Evolutionary conservation across 2,797 vertebrate genomes (phyloP).

Genomic region (Macropodus opercularis): DNA sequence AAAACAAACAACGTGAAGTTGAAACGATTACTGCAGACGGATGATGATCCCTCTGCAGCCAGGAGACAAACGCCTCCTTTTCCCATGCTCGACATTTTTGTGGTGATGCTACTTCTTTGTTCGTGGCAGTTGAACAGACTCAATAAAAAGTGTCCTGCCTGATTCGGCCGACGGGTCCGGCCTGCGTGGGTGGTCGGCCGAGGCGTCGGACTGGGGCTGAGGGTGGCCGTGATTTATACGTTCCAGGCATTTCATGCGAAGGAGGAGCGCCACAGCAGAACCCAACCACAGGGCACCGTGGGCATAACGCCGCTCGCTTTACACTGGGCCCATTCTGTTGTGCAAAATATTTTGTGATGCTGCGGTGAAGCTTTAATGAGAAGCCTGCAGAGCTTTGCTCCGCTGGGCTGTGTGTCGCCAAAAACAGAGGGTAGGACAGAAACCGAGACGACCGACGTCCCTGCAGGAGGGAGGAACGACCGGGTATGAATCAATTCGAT

Average conservation of each 20-base stretch:
- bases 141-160: slow-evolving; percentile 28
- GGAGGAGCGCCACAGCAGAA: slow-evolving; percentile 33
- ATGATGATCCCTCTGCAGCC: too few relatives aligned
- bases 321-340: slow-evolving; percentile 50
- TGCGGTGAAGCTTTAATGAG: slow-evolving; percentile 47
- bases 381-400: slow-evolving; percentile 26
- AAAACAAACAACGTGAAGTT: slow-evolving; percentile 29
- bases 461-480: slow-evolving; percentile 23
- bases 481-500: too few relatives aligned
- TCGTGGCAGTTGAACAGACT: slow-evolving; percentile 25
- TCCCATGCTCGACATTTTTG: slow-evolving; percentile 51
- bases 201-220: slow-evolving; percentile 10
- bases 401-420: slow-evolving; percentile 5
- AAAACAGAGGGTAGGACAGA: slow-evolving; percentile 18
- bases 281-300: slow-evolving; percentile 21
- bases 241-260: slow-evolving; percentile 43
- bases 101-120: slow-evolving; percentile 38
- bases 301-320: slow-evolving; percentile 34
- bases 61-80: not conserved
- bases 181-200: slow-evolving; percentile 68
- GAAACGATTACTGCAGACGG: too few relatives aligned
- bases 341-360: slow-evolving; percentile 50
- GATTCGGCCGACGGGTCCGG: slow-evolving; percentile 23
- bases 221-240: slow-evolving; percentile 41
- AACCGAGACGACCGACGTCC: slow-evolving; percentile 6